phyloP scores from a whole-genome alignment of 2,797 vertebrate genomes.

The Aulostomus chinensis region DNA sequence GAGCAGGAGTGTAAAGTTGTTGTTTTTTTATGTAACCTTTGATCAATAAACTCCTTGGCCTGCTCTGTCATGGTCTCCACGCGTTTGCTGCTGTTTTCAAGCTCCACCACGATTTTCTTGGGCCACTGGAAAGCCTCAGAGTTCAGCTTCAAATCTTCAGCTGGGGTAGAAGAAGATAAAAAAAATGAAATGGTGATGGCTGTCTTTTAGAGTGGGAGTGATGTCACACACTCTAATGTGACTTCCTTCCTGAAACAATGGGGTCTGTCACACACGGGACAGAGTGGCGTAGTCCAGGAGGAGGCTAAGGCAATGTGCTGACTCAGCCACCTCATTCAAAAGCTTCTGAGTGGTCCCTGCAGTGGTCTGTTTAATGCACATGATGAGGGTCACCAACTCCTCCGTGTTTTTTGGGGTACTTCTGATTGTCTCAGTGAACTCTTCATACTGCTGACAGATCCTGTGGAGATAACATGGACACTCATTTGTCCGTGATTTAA shows the following conservation, averaged over 20 bases:
- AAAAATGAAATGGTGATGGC: too few species aligned
- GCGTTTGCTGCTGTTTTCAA: slow-evolving; percentile 74
- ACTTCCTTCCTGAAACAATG: too few species aligned
- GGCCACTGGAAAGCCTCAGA: slow-evolving; percentile 87
- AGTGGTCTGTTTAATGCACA: too few species aligned
- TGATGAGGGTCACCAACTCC: slow-evolving; percentile 82
- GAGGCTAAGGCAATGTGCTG: slow-evolving; percentile 80
- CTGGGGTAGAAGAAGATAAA: slow-evolving; percentile 66
- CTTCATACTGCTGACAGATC: too few species aligned
- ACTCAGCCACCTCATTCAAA: slow-evolving; percentile 78
- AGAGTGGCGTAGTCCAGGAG: slow-evolving; percentile 85
- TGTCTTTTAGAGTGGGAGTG: too few species aligned
- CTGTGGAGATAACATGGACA: too few species aligned
- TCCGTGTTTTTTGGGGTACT: slow-evolving; percentile 80
- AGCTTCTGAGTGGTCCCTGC: slow-evolving; percentile 85
- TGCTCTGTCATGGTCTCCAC: slow-evolving; percentile 67
- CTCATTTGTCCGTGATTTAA: too few species aligned
- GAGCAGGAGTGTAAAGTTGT: too few species aligned
- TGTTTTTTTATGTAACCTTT: slow-evolving; percentile 84
- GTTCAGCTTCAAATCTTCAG: slow-evolving; percentile 87
- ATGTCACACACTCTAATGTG: too few species aligned
- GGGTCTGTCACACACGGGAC: slow-evolving; percentile 79
- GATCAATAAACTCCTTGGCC: slow-evolving; percentile 74
- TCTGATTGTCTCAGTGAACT: slow-evolving; percentile 79
- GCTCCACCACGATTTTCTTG: slow-evolving; percentile 77